Evolutionary conservation across 1,140 invertebrate genomes (phyloP).

Genomic region (Lasioglossum baleicum): DNA sequence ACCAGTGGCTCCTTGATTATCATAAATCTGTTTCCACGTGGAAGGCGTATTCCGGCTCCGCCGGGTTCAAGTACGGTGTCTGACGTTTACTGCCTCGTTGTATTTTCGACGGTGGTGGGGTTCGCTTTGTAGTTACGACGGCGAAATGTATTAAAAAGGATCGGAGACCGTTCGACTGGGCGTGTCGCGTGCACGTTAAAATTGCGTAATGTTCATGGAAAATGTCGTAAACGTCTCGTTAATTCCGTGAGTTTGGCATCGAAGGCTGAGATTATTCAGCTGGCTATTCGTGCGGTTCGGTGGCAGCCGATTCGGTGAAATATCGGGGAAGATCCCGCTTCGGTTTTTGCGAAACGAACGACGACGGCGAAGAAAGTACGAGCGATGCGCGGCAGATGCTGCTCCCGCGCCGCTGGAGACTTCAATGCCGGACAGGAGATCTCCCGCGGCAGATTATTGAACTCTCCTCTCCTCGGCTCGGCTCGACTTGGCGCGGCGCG

Average conservation of each 20-base stretch:
- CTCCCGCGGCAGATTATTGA: conserved; percentile 59
- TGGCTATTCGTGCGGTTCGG: too few relatives aligned
- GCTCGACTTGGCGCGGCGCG: too few relatives aligned
- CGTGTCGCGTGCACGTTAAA: not conserved
- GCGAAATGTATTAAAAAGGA: conserved; percentile 24
- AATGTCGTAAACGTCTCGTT: not conserved
- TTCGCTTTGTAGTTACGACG: conserved; percentile 13
- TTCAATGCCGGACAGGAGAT: conserved; percentile 66
- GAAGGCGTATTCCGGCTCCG: conserved; percentile 27
- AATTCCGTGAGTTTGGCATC: too few relatives aligned
- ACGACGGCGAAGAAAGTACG: conserved; percentile 8
- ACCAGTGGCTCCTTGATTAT: conserved; percentile 59
- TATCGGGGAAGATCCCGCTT: not conserved
- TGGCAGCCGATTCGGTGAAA: not conserved
- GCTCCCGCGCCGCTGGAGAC: conserved; percentile 60
- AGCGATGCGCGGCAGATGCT: conserved; percentile 7
- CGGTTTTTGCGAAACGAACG: conserved; percentile 25
- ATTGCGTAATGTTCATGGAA: not conserved
- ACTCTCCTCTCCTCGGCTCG: conserved; percentile 46
- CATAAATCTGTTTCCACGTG: conserved; percentile 58
- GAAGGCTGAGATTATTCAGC: too few relatives aligned
- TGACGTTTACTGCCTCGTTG: conserved; percentile 56
- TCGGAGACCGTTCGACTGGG: not conserved
- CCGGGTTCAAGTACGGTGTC: conserved; percentile 12
- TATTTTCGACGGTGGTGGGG: conserved; percentile 20